Percentiles rank a stretch among this genome's conserved stretches.
Conservation (phyloP, 2,888 invertebrate genomes). For the Leucophenga maculata region DNA sequence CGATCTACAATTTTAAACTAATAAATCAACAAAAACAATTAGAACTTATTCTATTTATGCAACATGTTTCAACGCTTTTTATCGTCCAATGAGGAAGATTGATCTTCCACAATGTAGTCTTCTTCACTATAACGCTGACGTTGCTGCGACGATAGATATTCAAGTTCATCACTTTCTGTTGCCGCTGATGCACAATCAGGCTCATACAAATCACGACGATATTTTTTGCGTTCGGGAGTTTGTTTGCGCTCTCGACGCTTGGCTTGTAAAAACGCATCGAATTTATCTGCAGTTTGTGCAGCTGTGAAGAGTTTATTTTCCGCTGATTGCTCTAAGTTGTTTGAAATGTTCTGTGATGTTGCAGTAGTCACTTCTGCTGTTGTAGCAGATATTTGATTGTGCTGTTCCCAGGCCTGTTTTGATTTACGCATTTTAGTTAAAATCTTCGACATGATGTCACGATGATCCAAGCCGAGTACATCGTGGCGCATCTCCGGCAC, state of each 20-base stretch:
- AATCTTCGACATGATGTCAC: slow-evolving; percentile 76
- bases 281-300: slow-evolving; percentile 42
- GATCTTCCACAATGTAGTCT: slow-evolving; percentile 59
- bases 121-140: slow-evolving; percentile 48
- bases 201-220: slow-evolving; percentile 32
- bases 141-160: slow-evolving; percentile 34
- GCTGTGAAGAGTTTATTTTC: background rate
- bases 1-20: too few species aligned
- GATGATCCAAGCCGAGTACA: slow-evolving; percentile 81
- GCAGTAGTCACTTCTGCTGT: background rate
- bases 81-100: background rate
- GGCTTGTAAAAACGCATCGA: slow-evolving; percentile 49
- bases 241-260: slow-evolving; percentile 49
- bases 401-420: slow-evolving; percentile 74
- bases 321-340: too few species aligned
- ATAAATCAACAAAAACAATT: too few species aligned
- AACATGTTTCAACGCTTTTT: too few species aligned
- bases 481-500: slow-evolving; percentile 82
- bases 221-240: slow-evolving; percentile 55
- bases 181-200: slow-evolving; percentile 17
- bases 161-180: slow-evolving; percentile 34
- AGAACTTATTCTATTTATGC: too few species aligned
- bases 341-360: background rate
- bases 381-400: slow-evolving; percentile 28
- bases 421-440: slow-evolving; percentile 74